These are phyloP conservation scores for Callitettix versicolor DNA, from an alignment of 1,140 invertebrate genomes.

Conservation along the genomic window DNA sequence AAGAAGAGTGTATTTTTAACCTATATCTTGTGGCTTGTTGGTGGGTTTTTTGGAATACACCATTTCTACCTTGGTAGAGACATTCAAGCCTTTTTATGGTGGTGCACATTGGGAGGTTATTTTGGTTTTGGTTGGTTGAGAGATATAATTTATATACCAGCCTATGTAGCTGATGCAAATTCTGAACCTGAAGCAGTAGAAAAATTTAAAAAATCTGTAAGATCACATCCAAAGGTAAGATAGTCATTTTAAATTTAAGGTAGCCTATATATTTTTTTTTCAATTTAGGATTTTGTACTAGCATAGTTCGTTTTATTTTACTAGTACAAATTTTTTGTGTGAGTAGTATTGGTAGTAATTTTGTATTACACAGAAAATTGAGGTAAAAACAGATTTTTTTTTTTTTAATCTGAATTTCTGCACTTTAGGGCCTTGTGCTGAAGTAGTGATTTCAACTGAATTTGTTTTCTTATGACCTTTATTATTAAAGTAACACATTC, in stretches of 20 bases:
- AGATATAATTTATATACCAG: conserved; percentile 74
- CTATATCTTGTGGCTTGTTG: conserved; percentile 77
- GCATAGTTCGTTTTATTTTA: background rate
- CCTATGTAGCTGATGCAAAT: conserved; percentile 81
- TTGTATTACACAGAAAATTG: background rate
- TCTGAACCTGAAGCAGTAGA: conserved; percentile 58
- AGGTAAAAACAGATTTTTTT: too few species aligned
- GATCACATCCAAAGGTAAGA: conserved; percentile 49
- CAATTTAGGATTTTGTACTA: background rate
- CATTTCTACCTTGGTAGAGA: conserved; percentile 83
- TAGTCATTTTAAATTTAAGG: background rate
- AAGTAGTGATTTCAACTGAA: too few species aligned
- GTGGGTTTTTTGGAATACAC: conserved; percentile 79
- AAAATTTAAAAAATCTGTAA: conserved; percentile 50
- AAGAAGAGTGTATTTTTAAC: conserved; percentile 57
- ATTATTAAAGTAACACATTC: too few species aligned
- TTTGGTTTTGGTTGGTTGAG: conserved; percentile 74
- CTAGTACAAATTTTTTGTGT: background rate
- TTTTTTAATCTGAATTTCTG: too few species aligned
- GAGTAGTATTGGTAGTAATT: background rate
- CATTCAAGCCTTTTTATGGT: conserved; percentile 82
- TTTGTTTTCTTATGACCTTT: too few species aligned
- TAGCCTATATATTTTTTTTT: background rate
- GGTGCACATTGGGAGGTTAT: conserved; percentile 76
- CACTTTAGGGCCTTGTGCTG: too few species aligned